Evolutionary conservation across 1,140 invertebrate species (phyloP).

Genomic region (Sarcophaga bullata): DNA sequence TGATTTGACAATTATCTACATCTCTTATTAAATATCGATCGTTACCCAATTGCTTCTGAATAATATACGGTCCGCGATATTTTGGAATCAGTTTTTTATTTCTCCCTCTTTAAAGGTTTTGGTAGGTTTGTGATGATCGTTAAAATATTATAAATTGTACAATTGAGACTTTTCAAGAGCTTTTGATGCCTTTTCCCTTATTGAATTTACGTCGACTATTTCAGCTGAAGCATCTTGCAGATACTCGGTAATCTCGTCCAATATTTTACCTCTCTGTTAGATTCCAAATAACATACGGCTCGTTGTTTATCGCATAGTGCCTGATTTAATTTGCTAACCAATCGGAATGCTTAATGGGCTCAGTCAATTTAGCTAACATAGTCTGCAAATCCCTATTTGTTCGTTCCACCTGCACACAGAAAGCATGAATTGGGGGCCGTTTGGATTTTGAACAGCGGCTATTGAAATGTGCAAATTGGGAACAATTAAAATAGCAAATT

Average conservation of each 20-base stretch:
- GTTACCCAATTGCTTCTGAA: slow-evolving; percentile 51
- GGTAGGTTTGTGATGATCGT: slow-evolving; percentile 42
- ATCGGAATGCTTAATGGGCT: slow-evolving; percentile 11
- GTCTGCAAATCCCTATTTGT: slow-evolving; percentile 3
- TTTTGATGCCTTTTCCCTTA: not conserved
- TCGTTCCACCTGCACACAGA: slow-evolving; percentile 50
- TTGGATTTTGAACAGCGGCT: not conserved
- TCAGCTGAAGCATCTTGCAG: slow-evolving; percentile 37
- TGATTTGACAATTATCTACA: slow-evolving; percentile 47
- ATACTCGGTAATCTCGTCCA: slow-evolving; percentile 41
- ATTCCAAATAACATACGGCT: not conserved
- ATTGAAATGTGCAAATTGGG: not conserved
- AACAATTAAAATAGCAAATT: not conserved
- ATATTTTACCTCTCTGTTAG: slow-evolving; percentile 41
- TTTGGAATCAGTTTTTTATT: not conserved
- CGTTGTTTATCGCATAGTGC: slow-evolving; percentile 38
- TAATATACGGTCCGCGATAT: slow-evolving; percentile 26
- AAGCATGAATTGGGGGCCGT: too few relatives aligned
- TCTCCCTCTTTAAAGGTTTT: slow-evolving; percentile 46
- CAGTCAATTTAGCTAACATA: not conserved
- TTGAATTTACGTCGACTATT: not conserved
- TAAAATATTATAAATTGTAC: slow-evolving; percentile 35
- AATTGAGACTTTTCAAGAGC: slow-evolving; percentile 41
- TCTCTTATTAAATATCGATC: slow-evolving; percentile 47
- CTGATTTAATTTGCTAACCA: not conserved